A percentile compares a stretch with the other conserved stretches of the same genome.
phyloP scores from a whole-genome alignment of 2,113 vertebrate species.

The Hassar affinis region DNA sequence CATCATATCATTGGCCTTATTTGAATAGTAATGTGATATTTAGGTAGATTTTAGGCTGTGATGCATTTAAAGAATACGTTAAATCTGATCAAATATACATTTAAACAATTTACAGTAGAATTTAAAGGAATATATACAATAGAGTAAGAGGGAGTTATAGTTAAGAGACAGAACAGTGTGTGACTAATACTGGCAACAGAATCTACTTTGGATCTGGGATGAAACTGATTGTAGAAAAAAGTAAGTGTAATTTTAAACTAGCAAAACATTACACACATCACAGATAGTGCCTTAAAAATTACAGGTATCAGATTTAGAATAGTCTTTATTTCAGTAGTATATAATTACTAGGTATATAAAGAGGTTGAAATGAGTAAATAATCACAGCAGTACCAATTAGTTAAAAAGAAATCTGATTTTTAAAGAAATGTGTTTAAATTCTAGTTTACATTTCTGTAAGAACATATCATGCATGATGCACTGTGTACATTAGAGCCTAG shows the following conservation, averaged over 20 bases:
- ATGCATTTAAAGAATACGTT: not conserved
- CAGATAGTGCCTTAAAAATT: no score
- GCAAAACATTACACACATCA: not conserved
- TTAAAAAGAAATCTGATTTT: not conserved
- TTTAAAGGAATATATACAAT: not conserved
- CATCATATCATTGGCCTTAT: not conserved
- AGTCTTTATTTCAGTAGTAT: not conserved
- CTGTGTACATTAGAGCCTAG: not conserved
- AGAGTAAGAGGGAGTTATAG: conserved; percentile 40
- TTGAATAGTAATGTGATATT: not conserved
- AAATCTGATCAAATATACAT: not conserved
- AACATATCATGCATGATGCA: no score
- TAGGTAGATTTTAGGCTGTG: no score
- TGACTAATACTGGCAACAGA: conserved; percentile 26
- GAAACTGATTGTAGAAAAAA: conserved; percentile 1
- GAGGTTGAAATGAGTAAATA: not conserved
- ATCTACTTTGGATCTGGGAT: conserved; percentile 6
- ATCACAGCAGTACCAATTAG: not conserved
- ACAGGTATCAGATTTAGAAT: not conserved
- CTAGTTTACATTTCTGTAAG: not conserved
- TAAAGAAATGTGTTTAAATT: not conserved
- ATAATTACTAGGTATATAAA: not conserved
- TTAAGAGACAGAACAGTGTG: conserved; percentile 26
- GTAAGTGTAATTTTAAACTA: not conserved
- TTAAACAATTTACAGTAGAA: not conserved